phyloP scores from a whole-genome alignment of 2,113 vertebrate species.

The Corythoichthys haematopterus region DNA sequence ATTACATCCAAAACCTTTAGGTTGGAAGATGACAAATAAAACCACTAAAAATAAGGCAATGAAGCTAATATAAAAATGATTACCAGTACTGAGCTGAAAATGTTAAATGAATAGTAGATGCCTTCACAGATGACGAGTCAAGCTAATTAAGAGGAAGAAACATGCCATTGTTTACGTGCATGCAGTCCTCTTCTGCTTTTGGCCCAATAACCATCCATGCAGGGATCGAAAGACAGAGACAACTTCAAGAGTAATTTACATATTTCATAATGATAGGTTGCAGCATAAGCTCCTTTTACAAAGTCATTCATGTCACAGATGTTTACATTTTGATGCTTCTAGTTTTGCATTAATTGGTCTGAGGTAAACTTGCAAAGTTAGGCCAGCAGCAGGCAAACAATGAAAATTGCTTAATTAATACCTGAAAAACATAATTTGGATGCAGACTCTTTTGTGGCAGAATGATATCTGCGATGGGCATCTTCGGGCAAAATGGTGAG shows the following conservation, averaged over 20 bases:
- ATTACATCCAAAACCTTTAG: not conserved
- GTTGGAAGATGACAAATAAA: not conserved
- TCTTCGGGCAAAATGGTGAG: not conserved
- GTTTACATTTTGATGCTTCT: not conserved
- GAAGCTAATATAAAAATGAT: no score
- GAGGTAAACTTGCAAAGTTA: not conserved
- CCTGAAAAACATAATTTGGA: not conserved
- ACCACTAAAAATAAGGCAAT: no score
- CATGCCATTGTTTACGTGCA: slow-evolving; percentile 96
- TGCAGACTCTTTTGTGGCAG: not conserved
- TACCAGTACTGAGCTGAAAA: not conserved
- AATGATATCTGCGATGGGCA: not conserved
- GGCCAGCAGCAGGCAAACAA: not conserved
- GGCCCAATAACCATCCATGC: slow-evolving; percentile 86
- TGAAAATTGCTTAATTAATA: not conserved
- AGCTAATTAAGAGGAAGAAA: slow-evolving; percentile 76
- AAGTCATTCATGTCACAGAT: not conserved
- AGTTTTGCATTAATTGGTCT: not conserved
- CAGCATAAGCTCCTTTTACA: not conserved
- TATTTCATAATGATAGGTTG: slow-evolving; percentile 8
- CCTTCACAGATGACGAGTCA: slow-evolving; percentile 69
- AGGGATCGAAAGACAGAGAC: slow-evolving; percentile 80
- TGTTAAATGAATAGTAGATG: slow-evolving; percentile 67
- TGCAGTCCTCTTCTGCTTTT: slow-evolving; percentile 95
- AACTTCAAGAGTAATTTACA: slow-evolving; percentile 50